A percentile compares a stretch with the other conserved stretches of the same genome.
phyloP scores from a whole-genome alignment of 2,113 vertebrate species.

The Pitta sordida region DNA sequence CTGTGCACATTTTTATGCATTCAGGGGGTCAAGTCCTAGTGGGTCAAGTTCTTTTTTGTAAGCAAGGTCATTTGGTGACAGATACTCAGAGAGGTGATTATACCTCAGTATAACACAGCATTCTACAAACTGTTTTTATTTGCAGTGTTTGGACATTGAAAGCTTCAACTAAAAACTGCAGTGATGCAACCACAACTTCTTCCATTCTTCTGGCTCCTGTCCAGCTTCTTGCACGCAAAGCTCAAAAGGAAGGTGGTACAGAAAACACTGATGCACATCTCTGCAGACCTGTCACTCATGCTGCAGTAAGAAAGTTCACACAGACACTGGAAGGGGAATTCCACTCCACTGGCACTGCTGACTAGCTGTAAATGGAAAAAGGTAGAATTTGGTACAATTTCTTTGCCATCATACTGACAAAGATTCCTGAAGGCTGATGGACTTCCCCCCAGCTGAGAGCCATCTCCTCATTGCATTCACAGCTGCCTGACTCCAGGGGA shows the following conservation, averaged over 20 bases:
- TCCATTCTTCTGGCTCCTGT: neutral
- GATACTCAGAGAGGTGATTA: neutral
- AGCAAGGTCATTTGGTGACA: neutral
- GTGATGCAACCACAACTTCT: neutral
- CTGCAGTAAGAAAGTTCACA: neutral
- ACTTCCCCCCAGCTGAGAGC: fast-evolving
- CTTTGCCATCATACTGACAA: neutral
- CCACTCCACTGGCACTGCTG: neutral
- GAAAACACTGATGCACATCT: neutral
- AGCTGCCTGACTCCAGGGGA: neutral
- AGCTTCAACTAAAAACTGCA: neutral
- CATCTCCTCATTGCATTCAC: neutral
- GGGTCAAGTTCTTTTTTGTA: neutral
- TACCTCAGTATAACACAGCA: neutral
- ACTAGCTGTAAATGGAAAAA: neutral
- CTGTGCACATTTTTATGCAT: neutral
- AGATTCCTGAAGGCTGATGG: neutral
- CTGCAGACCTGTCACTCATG: neutral
- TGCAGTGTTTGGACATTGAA: neutral
- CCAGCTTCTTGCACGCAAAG: neutral
- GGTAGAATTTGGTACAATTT: neutral
- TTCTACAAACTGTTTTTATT: neutral
- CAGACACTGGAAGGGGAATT: neutral
- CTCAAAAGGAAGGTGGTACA: neutral
- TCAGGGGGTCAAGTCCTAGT: neutral